These are phyloP conservation scores for Bergia sp. DNA, from an alignment of 92 coral and sea anemone genomes.

Conservation along the genomic window DNA sequence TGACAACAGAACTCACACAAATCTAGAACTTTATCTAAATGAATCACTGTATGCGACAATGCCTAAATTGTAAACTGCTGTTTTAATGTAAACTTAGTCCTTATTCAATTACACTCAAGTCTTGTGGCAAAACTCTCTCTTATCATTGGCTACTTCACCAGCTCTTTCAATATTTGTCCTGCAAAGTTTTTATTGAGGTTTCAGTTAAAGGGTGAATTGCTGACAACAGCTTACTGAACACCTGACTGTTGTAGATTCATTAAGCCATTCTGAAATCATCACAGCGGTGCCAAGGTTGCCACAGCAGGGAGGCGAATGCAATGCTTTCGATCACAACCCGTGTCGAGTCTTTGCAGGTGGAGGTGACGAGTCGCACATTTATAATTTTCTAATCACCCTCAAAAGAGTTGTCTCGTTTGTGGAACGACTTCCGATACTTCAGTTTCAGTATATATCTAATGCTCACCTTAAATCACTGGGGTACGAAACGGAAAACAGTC, in stretches of 20 bases:
- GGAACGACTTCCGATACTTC: background rate
- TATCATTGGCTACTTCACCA: conserved; percentile 1
- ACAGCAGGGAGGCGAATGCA: background rate
- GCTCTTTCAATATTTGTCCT: conserved; percentile 22
- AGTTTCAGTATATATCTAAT: background rate
- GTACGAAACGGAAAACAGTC: background rate
- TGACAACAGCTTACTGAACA: conserved; percentile 21
- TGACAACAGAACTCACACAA: background rate
- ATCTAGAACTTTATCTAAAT: conserved; percentile 18
- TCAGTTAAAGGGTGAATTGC: background rate
- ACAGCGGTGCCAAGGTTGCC: conserved; percentile 12
- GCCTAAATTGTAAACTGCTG: background rate
- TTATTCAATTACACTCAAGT: conserved; percentile 8
- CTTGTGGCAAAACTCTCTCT: conserved; percentile 17
- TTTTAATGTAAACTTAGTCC: background rate
- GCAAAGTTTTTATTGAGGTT: conserved; percentile 35
- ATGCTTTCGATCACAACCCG: conserved; percentile 2
- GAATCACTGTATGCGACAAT: background rate
- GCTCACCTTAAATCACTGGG: background rate
- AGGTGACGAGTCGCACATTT: background rate
- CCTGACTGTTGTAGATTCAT: conserved; percentile 25
- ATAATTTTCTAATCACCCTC: background rate
- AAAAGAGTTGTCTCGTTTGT: background rate
- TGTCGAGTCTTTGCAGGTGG: background rate
- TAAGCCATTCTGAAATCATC: conserved; percentile 2